Evolutionary conservation across 2,888 invertebrate genomes (phyloP), one percentile per base, ranked within the genome.

Genomic region (Acleris cristana): DNA sequence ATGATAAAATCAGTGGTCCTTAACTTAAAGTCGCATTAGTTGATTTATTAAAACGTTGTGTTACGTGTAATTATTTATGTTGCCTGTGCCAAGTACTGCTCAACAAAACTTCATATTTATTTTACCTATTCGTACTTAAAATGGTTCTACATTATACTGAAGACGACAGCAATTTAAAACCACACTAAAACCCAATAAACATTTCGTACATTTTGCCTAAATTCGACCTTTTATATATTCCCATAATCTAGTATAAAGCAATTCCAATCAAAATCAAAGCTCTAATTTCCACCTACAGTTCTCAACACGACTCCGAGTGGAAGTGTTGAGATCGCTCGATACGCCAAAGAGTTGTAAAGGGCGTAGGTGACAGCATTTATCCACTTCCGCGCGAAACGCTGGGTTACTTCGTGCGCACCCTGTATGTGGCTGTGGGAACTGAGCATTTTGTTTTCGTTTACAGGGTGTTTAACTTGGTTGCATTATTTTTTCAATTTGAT

Each of bases 391-490:
- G 83, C 86, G 82, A 84, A 83, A 81, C 78, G 86, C 85, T 87
- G 81, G 89, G 88, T 87, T 87, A 89, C 79, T 86, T 91, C 92
- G 92, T 92, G 91, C 88, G 81, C 82, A 83, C 86, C 83, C 90
- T 90, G 86, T 86, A 82, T 86, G 85, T 81, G 87, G 89, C 88
- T 92, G 92, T 92, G 92, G 92, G 92, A 92, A 92, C 86, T 79
- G 76, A 81, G 76, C 80, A 79, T 84, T 87, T 87, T 86, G 85
- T 85, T 78, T 76, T 72, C 71, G 71, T 80, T 80, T 85, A 89
- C 83, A 85, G 85, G 75, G 12, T 79, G 87, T 60, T 70, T 52
- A 40, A 30, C 30, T 60, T 56, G n/a, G 3, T 4, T 45, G 5
- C 10, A 23, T 58, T 48, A 26, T 19, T 54, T 48, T 63, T 30